phyloP scores from a whole-genome alignment of 2,888 invertebrate species.

The Orthonychiurus folsomi region DNA sequence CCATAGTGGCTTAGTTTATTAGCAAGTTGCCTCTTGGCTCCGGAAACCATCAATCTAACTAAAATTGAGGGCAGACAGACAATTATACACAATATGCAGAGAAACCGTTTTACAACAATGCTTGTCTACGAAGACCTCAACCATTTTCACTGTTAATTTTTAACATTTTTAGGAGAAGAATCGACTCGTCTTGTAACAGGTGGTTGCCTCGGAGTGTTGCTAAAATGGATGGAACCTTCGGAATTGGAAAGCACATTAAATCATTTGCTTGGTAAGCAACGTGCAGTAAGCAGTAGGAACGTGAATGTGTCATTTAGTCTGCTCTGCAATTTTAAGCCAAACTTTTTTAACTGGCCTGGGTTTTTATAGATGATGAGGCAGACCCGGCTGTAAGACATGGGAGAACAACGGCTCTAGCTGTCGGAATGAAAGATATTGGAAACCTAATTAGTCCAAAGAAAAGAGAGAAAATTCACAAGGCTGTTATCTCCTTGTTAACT shows the following conservation, averaged over 20 bases:
- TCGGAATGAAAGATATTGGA: conserved; percentile 70
- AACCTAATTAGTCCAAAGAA: conserved; percentile 58
- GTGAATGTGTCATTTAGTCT: not conserved
- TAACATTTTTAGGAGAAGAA: conserved; percentile 58
- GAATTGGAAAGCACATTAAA: conserved; percentile 64
- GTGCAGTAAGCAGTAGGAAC: conserved; percentile 6
- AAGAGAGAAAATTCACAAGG: conserved; percentile 59
- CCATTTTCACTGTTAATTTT: no score
- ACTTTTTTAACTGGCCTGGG: no score
- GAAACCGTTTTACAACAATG: no score
- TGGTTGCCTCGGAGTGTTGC: conserved; percentile 80
- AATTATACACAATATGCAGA: no score
- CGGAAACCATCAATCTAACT: no score
- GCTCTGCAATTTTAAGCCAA: no score
- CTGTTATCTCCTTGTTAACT: conserved; percentile 59
- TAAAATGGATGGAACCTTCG: conserved; percentile 61
- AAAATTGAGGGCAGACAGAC: no score
- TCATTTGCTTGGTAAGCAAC: conserved; percentile 56
- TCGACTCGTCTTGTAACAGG: conserved; percentile 69
- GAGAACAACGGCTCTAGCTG: conserved; percentile 70
- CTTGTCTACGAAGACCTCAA: no score
- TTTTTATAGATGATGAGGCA: conserved; percentile 22
- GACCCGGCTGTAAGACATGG: conserved; percentile 74
- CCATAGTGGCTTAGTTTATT: no score
- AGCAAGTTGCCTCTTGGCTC: no score